Percentiles rank a stretch among this genome's conserved stretches.
phyloP scores from a whole-genome alignment of 2,113 vertebrate genomes.

The Anhinga rufa region DNA sequence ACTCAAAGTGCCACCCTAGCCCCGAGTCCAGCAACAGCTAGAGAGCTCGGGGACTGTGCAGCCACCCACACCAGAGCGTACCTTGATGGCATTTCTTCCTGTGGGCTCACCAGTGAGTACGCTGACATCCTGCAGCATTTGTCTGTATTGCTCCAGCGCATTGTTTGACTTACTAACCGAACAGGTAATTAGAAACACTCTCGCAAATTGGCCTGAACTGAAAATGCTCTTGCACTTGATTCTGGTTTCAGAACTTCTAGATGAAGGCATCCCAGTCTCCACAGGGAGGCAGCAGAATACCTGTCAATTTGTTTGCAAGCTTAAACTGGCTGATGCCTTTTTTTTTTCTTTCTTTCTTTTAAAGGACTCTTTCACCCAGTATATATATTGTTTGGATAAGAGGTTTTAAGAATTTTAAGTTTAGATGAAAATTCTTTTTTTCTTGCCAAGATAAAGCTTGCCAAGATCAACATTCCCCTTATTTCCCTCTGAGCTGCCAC shows the following conservation, averaged over 20 bases:
- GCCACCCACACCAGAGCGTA: background rate
- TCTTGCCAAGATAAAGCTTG: background rate
- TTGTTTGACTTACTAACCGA: background rate
- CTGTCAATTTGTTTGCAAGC: background rate
- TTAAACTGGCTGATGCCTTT: background rate
- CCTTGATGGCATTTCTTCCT: background rate
- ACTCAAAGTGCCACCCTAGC: background rate
- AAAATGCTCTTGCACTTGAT: background rate
- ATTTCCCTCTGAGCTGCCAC: conserved; percentile 33
- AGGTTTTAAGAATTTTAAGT: conserved; percentile 22
- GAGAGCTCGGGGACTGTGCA: fast-evolving
- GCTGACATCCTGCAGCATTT: background rate
- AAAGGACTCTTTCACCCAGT: background rate
- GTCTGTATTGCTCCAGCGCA: background rate
- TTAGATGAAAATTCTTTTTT: conserved; percentile 21
- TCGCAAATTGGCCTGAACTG: background rate
- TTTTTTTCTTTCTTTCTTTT: background rate
- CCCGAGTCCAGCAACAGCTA: background rate
- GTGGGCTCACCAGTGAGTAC: background rate
- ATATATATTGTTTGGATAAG: background rate
- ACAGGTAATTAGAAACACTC: background rate
- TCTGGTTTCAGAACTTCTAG: background rate
- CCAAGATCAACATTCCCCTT: conserved; percentile 32
- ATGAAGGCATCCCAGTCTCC: background rate
- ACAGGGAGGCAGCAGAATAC: conserved; percentile 65